Conservation (phyloP, 2,797 vertebrate genomes). For the Enteromius mattozi region DNA sequence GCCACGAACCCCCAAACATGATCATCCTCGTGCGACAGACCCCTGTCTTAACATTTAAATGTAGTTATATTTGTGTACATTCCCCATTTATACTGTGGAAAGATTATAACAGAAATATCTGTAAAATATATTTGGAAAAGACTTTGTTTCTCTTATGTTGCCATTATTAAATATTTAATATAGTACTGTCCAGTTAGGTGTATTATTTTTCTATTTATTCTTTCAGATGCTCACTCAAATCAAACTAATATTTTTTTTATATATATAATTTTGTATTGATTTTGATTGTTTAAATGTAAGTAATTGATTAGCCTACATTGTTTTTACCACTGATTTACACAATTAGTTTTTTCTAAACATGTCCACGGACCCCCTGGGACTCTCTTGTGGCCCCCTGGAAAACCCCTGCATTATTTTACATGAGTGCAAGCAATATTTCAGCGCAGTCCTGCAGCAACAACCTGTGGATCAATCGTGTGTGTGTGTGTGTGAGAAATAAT, state of each 20-base stretch:
- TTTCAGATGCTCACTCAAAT: background rate
- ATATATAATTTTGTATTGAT: background rate
- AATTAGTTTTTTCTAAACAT: background rate
- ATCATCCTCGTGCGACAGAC: fast-evolving
- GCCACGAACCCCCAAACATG: too few relatives aligned
- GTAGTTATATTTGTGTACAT: background rate
- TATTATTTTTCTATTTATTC: background rate
- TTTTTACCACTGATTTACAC: background rate
- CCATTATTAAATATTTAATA: background rate
- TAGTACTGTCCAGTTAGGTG: background rate
- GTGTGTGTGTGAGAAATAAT: background rate
- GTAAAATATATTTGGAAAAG: background rate
- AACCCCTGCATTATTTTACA: background rate
- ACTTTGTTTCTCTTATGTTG: background rate
- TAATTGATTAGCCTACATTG: background rate
- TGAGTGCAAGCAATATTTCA: background rate
- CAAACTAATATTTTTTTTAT: background rate
- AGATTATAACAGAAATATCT: background rate
- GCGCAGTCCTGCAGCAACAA: constrained; percentile 10
- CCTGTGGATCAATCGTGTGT: constrained; percentile 23
- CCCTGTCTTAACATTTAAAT: background rate
- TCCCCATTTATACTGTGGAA: background rate
- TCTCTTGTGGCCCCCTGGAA: background rate
- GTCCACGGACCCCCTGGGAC: background rate
- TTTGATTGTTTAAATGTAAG: background rate